These are phyloP conservation scores for Limosa lapponica DNA, from an alignment of 2,797 vertebrate genomes.

Conservation along the genomic window DNA sequence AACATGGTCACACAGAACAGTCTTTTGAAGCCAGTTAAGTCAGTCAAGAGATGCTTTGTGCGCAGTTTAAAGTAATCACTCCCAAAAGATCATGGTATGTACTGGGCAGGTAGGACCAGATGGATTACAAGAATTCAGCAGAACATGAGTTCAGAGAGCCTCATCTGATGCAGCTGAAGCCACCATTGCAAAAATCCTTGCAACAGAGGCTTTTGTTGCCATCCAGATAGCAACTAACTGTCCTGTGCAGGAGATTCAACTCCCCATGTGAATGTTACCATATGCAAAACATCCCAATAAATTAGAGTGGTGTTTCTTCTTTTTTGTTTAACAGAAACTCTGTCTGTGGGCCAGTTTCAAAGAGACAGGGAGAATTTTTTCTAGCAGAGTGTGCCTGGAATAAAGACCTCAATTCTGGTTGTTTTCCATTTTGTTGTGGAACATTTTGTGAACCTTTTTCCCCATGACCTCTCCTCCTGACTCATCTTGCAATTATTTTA, in stretches of 20 bases:
- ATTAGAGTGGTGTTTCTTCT: not conserved
- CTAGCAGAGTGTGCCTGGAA: not conserved
- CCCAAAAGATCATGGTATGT: not conserved
- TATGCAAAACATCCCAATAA: not conserved
- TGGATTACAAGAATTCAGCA: not conserved
- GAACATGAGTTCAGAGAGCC: not conserved
- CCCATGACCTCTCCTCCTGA: not conserved
- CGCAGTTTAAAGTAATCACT: not conserved
- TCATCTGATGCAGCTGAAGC: not conserved
- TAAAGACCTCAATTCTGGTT: not conserved
- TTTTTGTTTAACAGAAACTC: not conserved
- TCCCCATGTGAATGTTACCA: fast-evolving
- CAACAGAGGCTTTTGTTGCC: not conserved
- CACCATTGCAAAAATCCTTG: not conserved
- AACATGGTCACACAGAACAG: not conserved
- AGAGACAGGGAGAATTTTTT: not conserved
- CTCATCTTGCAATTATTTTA: not conserved
- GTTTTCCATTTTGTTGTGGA: not conserved
- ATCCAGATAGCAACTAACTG: not conserved
- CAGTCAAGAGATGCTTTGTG: not conserved
- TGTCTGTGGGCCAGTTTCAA: not conserved
- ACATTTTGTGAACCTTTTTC: not conserved
- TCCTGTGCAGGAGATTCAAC: not conserved
- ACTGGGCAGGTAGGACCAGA: not conserved
- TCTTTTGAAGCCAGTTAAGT: not conserved